Evolutionary conservation across 1,140 invertebrate species (phyloP), one percentile per base, ranked within the genome.

Genomic region (Brachionus rubens): DNA sequence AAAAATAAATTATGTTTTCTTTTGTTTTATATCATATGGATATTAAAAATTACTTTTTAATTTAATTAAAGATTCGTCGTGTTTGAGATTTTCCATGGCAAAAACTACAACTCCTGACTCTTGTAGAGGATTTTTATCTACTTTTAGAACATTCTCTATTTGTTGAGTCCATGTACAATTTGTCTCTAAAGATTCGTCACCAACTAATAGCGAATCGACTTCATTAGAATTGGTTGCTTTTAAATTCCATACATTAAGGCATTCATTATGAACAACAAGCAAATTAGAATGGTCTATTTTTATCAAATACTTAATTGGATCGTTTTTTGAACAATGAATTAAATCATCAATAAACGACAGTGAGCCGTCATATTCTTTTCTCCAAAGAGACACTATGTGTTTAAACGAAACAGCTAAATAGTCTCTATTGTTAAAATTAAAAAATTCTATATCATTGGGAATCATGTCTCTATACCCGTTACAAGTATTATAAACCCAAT

Each of bases 311-410:
- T 72, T 72, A 3, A 72, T 24, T 14, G 24, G 24, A 50, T 72
- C 68, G 14, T 16, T 16, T 26, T 33, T 12, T 6, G 36, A 16
- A 16, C 68, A 72, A 72, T 48, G 50, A 5, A 54, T 48, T 14
- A 72, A 24, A 33, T 72, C 46, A 54, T 48, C 68, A 10, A 72
- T 28, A 30, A 72, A 72, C 7, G 46, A 40, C n/a, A 72, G n/a
- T 16, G 28, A 36, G 9, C 30, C 24, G 10, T 54, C 46, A 12
- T n/a, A 36, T 33, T 72, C 68, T 14, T 24, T 41, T 33, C 30
- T 54, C 68, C 68, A 72, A 10, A 72, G 12, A 50, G 68, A 50
- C 9, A 72, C 50, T 30, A 72, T 72, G 21, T 72, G 47, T 40
- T 72, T 19, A 40, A 72, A 72, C 1, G 46, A 48, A 3, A 72